Conservation (phyloP, 2,113 vertebrate species). For the Oceanites oceanicus region DNA sequence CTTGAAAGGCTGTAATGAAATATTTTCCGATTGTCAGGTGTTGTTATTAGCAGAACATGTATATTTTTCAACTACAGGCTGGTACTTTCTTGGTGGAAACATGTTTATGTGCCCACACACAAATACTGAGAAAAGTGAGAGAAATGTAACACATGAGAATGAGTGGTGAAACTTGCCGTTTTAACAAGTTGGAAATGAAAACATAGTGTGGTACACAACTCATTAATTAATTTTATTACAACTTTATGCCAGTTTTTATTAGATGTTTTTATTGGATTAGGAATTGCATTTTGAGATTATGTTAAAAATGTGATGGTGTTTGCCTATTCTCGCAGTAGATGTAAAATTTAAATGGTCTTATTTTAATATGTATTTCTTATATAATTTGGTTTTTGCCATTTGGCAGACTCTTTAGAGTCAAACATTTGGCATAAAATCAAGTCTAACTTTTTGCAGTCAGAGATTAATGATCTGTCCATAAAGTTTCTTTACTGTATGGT, state of each 20-base stretch:
- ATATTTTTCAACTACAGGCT: neutral
- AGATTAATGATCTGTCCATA: slow-evolving; percentile 51
- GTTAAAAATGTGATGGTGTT: neutral
- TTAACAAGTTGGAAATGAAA: slow-evolving; percentile 54
- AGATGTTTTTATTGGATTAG: slow-evolving; percentile 38
- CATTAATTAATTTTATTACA: slow-evolving; percentile 49
- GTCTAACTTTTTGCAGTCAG: slow-evolving; percentile 22
- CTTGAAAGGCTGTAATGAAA: neutral
- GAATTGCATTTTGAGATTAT: slow-evolving; percentile 35
- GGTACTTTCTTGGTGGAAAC: neutral
- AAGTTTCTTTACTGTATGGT: slow-evolving; percentile 31
- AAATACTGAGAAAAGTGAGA: neutral
- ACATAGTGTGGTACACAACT: neutral
- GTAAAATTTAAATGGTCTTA: slow-evolving; percentile 43
- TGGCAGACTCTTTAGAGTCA: slow-evolving; percentile 23
- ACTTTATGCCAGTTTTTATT: slow-evolving; percentile 39
- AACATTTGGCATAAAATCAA: slow-evolving; percentile 48
- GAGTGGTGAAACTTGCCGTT: slow-evolving; percentile 2
- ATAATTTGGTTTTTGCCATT: slow-evolving; percentile 25
- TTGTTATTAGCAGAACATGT: neutral
- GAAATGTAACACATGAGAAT: neutral
- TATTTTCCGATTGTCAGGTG: neutral
- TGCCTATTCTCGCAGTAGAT: slow-evolving; percentile 42
- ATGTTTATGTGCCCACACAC: neutral
- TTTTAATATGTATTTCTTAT: slow-evolving; percentile 37